Evolutionary conservation across 1,140 invertebrate species (phyloP), one percentile per base, ranked within the genome.

Genomic region (Diachasma alloeum): DNA sequence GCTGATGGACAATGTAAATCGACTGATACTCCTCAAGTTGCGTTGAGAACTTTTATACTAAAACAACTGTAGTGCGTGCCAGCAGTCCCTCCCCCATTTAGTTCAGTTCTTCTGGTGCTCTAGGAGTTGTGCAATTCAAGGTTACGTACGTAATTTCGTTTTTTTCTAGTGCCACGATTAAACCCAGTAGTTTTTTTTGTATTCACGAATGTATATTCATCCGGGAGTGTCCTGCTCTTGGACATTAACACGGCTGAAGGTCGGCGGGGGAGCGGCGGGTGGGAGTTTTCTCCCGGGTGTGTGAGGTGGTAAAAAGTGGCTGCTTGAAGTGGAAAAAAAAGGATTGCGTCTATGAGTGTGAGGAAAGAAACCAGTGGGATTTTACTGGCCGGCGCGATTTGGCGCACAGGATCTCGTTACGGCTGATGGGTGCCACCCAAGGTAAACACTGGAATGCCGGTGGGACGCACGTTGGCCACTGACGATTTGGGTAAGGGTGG

Each of bases 101-200:
- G 17, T 39, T 56, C 19, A 56, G 17, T 22, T 19, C 44, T 22
- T 74, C 10, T 71, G 46, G 48, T 63, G n/a, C 42, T 66, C 19
- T 37, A 78, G 76, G 22, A 76, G 79, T 87, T 87, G 84, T 84
- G 83, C 81, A 84, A 85, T 86, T 85, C 85, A 86, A 86, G 85
- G 84, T 84, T 83, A 78, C 76, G 53, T 78, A 74, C 70, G 56
- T 78, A 78, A 78, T 75, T 75, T 78, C 79, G 79, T 84, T 84
- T 82, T 83, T 81, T 39, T 77, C 78, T 76, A 81, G 81, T 78
- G 77, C 80, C 69, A 78, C 80, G 81, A 82, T 81, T 80, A 81
- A 80, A 81, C 79, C 74, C 19, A 53, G 48, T 17, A 66, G 48
- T 66, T 76, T 68, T 48, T 83, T 83, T 78, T 83, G 81, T 81